A percentile compares a stretch with the other conserved stretches of the same genome.
These are phyloP conservation scores for Rhadinocentrus ornatus DNA, from an alignment of 2,797 vertebrate genomes.

Conservation along the genomic window DNA sequence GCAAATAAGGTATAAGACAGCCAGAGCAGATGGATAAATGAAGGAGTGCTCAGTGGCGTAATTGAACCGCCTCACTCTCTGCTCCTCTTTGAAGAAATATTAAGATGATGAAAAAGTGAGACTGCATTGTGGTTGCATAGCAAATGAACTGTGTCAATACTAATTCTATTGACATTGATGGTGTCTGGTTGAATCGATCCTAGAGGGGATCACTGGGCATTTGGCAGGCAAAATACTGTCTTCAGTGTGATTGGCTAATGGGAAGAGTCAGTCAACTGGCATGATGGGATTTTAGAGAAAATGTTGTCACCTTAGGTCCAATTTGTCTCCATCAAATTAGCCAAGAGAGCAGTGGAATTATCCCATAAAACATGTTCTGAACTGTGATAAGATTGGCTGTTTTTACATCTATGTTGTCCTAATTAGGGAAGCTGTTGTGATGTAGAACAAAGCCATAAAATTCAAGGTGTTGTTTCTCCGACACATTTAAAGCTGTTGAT, in stretches of 20 bases:
- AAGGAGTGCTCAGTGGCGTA: conserved; percentile 60
- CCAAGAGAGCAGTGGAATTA: conserved; percentile 52
- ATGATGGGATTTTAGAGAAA: conserved; percentile 75
- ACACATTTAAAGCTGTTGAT: conserved; percentile 19
- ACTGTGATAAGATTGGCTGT: conserved; percentile 39
- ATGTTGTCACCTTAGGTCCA: conserved; percentile 74
- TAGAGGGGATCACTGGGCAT: conserved; percentile 59
- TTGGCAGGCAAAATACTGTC: conserved; percentile 70
- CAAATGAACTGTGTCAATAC: conserved; percentile 80
- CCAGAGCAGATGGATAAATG: conserved; percentile 57
- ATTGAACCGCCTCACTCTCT: conserved; percentile 66
- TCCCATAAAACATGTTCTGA: conserved; percentile 54
- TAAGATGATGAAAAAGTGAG: conserved; percentile 71
- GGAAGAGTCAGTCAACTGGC: conserved; percentile 72
- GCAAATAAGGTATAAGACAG: conserved; percentile 43
- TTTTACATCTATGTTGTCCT: conserved; percentile 45
- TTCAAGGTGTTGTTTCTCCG: conserved; percentile 4
- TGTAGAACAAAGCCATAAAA: conserved; percentile 27
- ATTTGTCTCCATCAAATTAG: conserved; percentile 71
- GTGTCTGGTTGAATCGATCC: conserved; percentile 79
- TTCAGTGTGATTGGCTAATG: conserved; percentile 76
- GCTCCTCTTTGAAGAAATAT: conserved; percentile 64
- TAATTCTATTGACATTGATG: conserved; percentile 82
- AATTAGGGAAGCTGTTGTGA: conserved; percentile 35
- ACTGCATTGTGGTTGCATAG: conserved; percentile 77